These are phyloP conservation scores for Limosa lapponica DNA, from an alignment of 2,797 vertebrate genomes.

Conservation along the genomic window DNA sequence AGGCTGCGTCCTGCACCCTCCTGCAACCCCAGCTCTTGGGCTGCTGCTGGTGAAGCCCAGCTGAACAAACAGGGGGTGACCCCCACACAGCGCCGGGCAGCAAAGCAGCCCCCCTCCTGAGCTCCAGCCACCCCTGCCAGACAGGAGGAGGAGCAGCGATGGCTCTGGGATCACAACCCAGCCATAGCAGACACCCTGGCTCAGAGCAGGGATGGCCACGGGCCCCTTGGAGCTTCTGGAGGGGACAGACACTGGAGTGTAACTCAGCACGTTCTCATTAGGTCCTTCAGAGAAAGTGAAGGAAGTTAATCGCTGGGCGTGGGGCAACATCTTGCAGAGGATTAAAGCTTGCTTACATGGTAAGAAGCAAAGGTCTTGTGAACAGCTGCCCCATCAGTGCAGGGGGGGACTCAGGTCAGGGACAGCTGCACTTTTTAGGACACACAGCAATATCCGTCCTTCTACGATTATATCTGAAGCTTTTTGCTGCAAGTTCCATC, in stretches of 20 bases:
- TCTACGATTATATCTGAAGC: not conserved
- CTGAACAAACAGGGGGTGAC: accelerated
- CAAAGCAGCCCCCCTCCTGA: not conserved
- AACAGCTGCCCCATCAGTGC: not conserved
- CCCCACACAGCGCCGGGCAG: accelerated
- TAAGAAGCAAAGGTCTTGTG: not conserved
- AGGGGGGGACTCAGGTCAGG: not conserved
- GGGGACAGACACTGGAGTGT: accelerated
- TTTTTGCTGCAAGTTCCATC: not conserved
- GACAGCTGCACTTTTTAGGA: not conserved
- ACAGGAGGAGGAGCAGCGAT: accelerated
- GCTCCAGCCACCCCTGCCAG: not conserved
- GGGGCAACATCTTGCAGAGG: not conserved
- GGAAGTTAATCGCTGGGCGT: not conserved
- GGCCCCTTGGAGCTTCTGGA: not conserved
- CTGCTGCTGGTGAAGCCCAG: not conserved
- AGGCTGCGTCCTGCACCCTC: not conserved
- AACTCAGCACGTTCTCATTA: not conserved
- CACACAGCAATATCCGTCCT: not conserved
- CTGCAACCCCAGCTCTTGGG: not conserved
- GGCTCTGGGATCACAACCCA: not conserved
- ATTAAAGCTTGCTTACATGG: conserved; percentile 14
- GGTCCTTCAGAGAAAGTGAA: not conserved
- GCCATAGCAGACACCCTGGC: accelerated
- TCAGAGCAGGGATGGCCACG: accelerated